A percentile compares a stretch with the other conserved stretches of the same genome.
phyloP scores from a whole-genome alignment of 2,113 vertebrate species.

The Macquaria ambigua region DNA sequence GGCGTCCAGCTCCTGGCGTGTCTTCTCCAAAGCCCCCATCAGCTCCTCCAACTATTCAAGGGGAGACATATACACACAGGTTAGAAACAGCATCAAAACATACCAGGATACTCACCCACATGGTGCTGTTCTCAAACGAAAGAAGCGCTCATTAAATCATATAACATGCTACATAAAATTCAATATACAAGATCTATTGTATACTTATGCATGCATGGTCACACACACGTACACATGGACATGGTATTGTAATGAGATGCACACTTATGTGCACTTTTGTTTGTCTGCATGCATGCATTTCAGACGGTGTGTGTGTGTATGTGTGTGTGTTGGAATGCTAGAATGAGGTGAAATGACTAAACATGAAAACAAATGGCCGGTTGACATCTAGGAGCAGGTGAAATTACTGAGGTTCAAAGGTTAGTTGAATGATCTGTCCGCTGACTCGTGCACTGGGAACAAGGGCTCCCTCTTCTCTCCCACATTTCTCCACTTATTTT shows the following conservation, averaged over 20 bases:
- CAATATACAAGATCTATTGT: neutral
- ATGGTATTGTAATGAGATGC: slow-evolving; percentile 7
- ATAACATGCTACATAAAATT: neutral
- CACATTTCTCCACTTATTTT: slow-evolving; percentile 56
- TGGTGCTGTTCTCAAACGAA: neutral
- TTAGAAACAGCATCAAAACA: slow-evolving; percentile 14
- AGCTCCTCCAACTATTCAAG: slow-evolving; percentile 91
- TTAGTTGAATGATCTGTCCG: slow-evolving; percentile 51
- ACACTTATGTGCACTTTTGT: neutral
- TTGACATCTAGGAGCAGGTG: slow-evolving; percentile 22
- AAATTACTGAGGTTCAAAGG: slow-evolving; percentile 48
- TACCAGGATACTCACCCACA: neutral
- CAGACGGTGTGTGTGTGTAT: neutral
- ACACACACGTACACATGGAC: neutral
- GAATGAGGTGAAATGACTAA: slow-evolving; percentile 46
- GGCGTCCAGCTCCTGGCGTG: slow-evolving; percentile 93
- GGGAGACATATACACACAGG: slow-evolving; percentile 10
- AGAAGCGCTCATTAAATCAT: neutral
- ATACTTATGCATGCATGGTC: neutral
- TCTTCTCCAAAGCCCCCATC: slow-evolving; percentile 94
- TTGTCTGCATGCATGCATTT: neutral
- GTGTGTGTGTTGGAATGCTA: slow-evolving; percentile 8
- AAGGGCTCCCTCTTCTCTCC: slow-evolving; percentile 24
- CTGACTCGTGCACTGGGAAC: slow-evolving; percentile 35
- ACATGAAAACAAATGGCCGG: slow-evolving; percentile 36